Percentiles rank a stretch among this genome's conserved stretches.
These are phyloP conservation scores for Lasiommata megera DNA, from an alignment of 2,888 invertebrate genomes.

Conservation along the genomic window DNA sequence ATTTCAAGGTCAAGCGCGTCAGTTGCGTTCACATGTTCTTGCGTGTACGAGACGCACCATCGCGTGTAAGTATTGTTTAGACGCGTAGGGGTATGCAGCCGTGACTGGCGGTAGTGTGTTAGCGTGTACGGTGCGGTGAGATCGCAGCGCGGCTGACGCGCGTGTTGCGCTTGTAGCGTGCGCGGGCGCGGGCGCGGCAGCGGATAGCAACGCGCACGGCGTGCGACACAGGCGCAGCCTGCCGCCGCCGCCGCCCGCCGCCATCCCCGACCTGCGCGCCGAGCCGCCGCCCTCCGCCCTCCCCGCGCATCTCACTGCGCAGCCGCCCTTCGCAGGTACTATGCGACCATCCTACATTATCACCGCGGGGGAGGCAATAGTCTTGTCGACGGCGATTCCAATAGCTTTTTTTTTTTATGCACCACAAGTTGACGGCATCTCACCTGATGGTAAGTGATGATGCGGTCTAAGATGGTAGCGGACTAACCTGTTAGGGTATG, in stretches of 20 bases:
- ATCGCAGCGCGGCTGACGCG: constrained; percentile 33
- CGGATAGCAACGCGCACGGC: constrained; percentile 90
- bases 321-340: constrained; percentile 41
- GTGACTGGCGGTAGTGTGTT: constrained; percentile 6
- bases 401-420: no score
- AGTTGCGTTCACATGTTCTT: background rate
- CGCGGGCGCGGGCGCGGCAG: constrained; percentile 79
- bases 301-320: constrained; percentile 39
- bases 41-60: background rate
- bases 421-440: no score
- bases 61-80: no score
- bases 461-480: no score
- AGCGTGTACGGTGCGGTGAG: constrained; percentile 39
- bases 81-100: no score
- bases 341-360: background rate
- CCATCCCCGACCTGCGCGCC: constrained; percentile 93
- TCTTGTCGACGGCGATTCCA: no score
- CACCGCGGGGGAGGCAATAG: background rate
- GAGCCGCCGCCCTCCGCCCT: constrained; percentile 56
- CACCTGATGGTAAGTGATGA: no score
- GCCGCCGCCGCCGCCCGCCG: constrained; percentile 90
- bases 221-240: constrained; percentile 91
- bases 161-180: constrained; percentile 62
- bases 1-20: no score
- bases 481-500: no score